Evolutionary conservation across 2,113 vertebrate genomes (phyloP).

Genomic region (Eidolon helvum): DNA sequence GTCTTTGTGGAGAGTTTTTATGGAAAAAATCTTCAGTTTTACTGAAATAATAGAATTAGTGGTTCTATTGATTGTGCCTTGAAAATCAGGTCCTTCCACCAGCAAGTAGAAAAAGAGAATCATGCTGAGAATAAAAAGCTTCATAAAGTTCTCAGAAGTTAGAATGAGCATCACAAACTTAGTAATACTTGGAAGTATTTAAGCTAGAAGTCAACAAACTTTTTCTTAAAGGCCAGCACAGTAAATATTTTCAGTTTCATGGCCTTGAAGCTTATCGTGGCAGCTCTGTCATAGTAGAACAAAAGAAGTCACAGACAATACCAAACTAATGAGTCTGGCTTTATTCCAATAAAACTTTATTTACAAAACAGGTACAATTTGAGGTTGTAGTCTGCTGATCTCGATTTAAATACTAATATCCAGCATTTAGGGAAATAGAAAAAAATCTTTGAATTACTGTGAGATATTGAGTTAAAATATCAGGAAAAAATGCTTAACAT

Average conservation of each 20-base stretch:
- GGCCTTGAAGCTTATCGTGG: background rate
- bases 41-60: background rate
- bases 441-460: background rate
- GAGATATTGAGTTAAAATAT: background rate
- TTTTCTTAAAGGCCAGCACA: background rate
- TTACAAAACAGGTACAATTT: background rate
- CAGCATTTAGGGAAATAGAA: background rate
- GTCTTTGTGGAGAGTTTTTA: background rate
- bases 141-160: background rate
- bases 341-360: background rate
- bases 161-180: background rate
- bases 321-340: background rate
- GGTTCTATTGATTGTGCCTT: background rate
- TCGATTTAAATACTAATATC: background rate
- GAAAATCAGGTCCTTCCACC: background rate
- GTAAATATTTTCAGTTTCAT: slow-evolving; percentile 13
- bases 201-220: background rate
- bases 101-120: background rate
- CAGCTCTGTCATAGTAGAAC: background rate
- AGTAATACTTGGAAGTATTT: background rate
- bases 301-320: background rate
- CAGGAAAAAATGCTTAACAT: background rate
- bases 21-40: background rate
- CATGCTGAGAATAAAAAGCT: background rate
- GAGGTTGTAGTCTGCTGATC: background rate